Conservation (phyloP, 2,113 vertebrate species). For the Gallinago jamesoni region DNA sequence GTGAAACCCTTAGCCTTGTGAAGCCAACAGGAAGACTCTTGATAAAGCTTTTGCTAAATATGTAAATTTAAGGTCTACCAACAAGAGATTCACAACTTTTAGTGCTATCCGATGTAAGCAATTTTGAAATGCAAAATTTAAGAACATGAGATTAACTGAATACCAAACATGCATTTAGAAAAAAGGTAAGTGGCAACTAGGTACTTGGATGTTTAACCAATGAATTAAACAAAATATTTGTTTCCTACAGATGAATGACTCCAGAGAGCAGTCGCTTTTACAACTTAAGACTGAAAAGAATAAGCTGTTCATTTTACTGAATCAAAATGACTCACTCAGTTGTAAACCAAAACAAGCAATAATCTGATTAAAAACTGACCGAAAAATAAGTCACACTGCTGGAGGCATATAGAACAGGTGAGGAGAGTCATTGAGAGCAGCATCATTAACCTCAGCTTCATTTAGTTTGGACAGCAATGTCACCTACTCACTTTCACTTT, state of each 20-base stretch:
- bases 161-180: fast-evolving
- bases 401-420: fast-evolving
- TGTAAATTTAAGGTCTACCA: neutral
- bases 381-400: neutral
- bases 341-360: neutral
- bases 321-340: neutral
- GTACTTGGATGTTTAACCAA: neutral
- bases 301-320: neutral
- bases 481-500: neutral
- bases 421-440: neutral
- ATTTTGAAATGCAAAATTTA: neutral
- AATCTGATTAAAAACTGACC: neutral
- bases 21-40: neutral
- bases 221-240: neutral
- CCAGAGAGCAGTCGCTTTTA: neutral
- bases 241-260: neutral
- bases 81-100: neutral
- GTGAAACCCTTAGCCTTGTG: neutral
- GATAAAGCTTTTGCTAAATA: neutral
- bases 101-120: neutral
- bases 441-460: neutral
- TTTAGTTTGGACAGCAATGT: neutral
- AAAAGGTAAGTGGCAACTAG: neutral
- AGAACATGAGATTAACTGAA: neutral
- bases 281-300: neutral